A percentile compares a stretch with the other conserved stretches of the same genome.
Conservation (phyloP, 2,797 vertebrate species). For the Anguilla marmorata region DNA sequence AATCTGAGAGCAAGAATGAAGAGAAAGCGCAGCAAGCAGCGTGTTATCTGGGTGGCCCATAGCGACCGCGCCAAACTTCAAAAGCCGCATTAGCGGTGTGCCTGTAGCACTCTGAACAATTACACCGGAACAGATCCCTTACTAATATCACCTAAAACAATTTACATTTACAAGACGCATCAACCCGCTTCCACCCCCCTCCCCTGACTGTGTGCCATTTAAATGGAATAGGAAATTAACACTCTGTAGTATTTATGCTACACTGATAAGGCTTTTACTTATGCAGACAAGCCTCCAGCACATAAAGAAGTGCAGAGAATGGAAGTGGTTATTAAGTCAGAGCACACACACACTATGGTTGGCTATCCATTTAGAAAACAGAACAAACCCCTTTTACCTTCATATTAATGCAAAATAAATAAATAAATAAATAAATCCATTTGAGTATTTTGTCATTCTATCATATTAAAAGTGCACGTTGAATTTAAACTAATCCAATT, state of each 20-base stretch:
- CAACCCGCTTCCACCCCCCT: background rate
- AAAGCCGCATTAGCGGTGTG: constrained; percentile 16
- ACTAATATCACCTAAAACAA: constrained; percentile 25
- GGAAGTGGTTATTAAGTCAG: background rate
- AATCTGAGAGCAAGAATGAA: constrained; percentile 24
- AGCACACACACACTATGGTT: background rate
- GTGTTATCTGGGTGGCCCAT: constrained; percentile 17
- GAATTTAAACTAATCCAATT: background rate
- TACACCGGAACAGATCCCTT: constrained; percentile 11
- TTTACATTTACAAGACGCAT: constrained; percentile 15
- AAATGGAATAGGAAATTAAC: constrained; percentile 26
- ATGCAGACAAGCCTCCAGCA: constrained; percentile 14
- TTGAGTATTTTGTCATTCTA: background rate
- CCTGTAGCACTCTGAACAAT: constrained; percentile 12
- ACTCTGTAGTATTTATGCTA: constrained; percentile 21
- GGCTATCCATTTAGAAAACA: background rate
- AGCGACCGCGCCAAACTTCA: constrained; percentile 26
- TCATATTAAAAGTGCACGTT: background rate
- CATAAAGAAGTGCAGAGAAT: background rate
- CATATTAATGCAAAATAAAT: background rate
- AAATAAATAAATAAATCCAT: background rate
- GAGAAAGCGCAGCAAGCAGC: background rate
- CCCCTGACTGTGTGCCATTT: background rate
- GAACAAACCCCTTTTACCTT: background rate
- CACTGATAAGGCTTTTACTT: background rate